Base-by-base conservation (phyloP, 30 jellyfish, hydroid and myxozoan genomes). In the Rhopilema esculentum region DNA sequence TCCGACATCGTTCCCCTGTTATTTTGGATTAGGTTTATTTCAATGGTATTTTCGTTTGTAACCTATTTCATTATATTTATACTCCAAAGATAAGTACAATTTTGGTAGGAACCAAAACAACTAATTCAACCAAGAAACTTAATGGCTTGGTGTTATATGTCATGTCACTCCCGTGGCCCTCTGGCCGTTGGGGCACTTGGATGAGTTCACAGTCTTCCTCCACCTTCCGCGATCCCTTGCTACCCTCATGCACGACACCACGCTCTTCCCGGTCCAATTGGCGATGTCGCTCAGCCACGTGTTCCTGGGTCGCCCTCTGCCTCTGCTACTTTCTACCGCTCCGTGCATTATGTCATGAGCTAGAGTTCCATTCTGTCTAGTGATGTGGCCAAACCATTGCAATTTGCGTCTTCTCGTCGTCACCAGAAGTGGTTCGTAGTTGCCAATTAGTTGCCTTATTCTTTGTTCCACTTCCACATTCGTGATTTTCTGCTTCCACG, bases 131-230 rank as follows among this genome's bases (percentile, higher is more conserved):
- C n/a, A n/a, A n/a, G n/a, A n/a, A n/a, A n/a, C n/a, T n/a, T n/a
- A n/a, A n/a, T n/a, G n/a, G n/a, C n/a, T n/a, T n/a, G n/a, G n/a
- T n/a, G n/a, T n/a, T n/a, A n/a, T n/a, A 40, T 40, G 57, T 40
- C 57, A 40, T 40, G 57, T 40, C 57, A 40, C 57, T 40, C 57
- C 57, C 57, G 57, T 40, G 57, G 57, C 57, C 57, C 57, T 40
- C 9, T 40, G 85, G 85, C 85, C 85, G 72, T 74, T 74, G 85
- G 85, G 85, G 85, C 85, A 74, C 85, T 74, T 74, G 31, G 85
- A 74, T 50, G 85, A 30, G 69, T 40, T 30, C 85, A 74, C 85
- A 27, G 31, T 69, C 24, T 69, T 23, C 31, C 81, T 26, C 81
- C 81, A 69, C 48, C 51, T 17, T 26, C 31, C 81, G 24, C 81